Conservation (phyloP, 2,797 vertebrate genomes). For the Microctenopoma lineatum region DNA sequence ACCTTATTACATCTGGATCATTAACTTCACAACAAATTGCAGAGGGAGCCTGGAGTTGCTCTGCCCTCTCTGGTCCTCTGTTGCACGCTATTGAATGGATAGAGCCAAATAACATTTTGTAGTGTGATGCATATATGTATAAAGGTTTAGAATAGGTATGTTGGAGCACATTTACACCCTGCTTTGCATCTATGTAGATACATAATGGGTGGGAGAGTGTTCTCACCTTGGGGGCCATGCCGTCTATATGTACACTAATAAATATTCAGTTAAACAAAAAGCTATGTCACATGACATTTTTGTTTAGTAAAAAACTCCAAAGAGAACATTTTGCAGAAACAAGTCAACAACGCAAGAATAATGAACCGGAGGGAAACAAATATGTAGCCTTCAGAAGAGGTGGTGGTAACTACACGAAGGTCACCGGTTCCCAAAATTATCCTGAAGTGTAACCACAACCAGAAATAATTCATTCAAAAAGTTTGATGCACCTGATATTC, state of each 20-base stretch:
- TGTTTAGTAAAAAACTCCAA: not conserved
- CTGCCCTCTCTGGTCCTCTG: conserved; percentile 55
- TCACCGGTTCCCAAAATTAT: conserved; percentile 31
- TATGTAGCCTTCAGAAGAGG: conserved; percentile 32
- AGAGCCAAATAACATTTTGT: conserved; percentile 47
- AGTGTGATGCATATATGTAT: conserved; percentile 30
- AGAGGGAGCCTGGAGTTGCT: conserved; percentile 61
- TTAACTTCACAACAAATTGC: conserved; percentile 78
- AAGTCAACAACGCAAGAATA: conserved; percentile 28
- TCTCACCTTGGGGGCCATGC: not conserved
- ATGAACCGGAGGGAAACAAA: conserved; percentile 21
- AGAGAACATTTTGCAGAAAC: conserved; percentile 3
- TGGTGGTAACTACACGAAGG: conserved; percentile 38
- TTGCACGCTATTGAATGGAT: conserved; percentile 50
- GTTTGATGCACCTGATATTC: conserved; percentile 28
- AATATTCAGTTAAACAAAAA: not conserved
- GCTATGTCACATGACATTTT: not conserved
- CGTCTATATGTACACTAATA: not conserved
- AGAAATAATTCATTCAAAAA: conserved; percentile 39
- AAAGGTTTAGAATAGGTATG: conserved; percentile 15
- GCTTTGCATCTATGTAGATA: no score
- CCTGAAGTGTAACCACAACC: conserved; percentile 23
- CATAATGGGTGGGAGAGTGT: not conserved
- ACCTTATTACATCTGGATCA: conserved; percentile 79
- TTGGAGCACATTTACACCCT: no score